phyloP scores from a whole-genome alignment of 2,888 invertebrate species.

The Neria commutata region DNA sequence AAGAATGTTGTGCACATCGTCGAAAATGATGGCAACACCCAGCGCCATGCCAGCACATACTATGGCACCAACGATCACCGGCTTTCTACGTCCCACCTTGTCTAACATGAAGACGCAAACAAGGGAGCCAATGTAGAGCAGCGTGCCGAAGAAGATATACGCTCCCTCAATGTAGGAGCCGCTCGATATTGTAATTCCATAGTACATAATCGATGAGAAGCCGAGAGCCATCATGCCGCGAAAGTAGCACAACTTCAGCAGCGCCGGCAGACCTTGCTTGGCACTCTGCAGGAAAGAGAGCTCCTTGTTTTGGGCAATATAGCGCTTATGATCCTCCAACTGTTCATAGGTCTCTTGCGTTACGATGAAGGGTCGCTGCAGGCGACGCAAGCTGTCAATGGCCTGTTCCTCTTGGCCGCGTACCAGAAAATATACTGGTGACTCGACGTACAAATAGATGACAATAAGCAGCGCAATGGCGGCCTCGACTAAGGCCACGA shows the following conservation, averaged over 20 bases:
- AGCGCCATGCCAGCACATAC: constrained; percentile 34
- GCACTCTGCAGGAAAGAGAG: constrained; percentile 33
- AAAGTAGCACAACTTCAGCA: constrained; percentile 37
- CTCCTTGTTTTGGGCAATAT: constrained; percentile 43
- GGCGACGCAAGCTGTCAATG: constrained; percentile 41
- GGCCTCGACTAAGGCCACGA: constrained; percentile 38
- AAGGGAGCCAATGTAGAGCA: constrained; percentile 28
- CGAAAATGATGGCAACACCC: constrained; percentile 33
- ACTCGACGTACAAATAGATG: constrained; percentile 41
- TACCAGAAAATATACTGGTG: constrained; percentile 46
- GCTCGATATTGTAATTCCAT: constrained; percentile 7
- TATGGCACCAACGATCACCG: constrained; percentile 37
- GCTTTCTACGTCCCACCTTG: constrained; percentile 41
- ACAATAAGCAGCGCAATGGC: constrained; percentile 33
- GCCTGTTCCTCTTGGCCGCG: constrained; percentile 45
- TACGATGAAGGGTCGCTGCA: constrained; percentile 40
- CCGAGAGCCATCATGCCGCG: constrained; percentile 45
- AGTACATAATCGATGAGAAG: constrained; percentile 25
- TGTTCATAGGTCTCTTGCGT: constrained; percentile 43
- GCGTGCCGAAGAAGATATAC: constrained; percentile 24
- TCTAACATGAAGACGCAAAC: constrained; percentile 36
- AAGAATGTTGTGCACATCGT: neutral
- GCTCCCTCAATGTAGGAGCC: constrained; percentile 9
- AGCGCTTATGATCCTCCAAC: constrained; percentile 48
- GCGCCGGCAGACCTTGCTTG: constrained; percentile 34